Conservation (phyloP, 2,888 invertebrate species). For the Eupithecia pulchellata region DNA sequence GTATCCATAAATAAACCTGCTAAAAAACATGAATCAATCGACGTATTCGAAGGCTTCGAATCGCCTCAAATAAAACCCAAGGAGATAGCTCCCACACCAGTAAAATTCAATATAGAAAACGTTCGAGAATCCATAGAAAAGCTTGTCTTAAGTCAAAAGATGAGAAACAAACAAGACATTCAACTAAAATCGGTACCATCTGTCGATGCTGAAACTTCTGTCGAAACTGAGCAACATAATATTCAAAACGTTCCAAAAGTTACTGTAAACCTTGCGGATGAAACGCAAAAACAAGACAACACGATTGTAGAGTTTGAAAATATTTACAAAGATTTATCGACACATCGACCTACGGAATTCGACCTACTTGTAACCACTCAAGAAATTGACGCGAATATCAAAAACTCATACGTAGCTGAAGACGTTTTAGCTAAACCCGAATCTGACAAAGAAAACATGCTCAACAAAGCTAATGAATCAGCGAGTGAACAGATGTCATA, state of each 20-base stretch:
- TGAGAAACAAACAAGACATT: slow-evolving; percentile 41
- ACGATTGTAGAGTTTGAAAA: slow-evolving; percentile 75
- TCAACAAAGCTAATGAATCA: slow-evolving; percentile 19
- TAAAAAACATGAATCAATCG: slow-evolving; percentile 66
- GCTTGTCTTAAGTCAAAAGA: slow-evolving; percentile 51
- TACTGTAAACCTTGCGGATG: slow-evolving; percentile 4
- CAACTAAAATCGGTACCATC: slow-evolving; percentile 41
- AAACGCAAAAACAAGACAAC: slow-evolving; percentile 51
- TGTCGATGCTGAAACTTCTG: no score
- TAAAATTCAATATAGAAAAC: slow-evolving; percentile 40
- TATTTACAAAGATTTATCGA: slow-evolving; percentile 69
- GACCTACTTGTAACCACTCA: slow-evolving; percentile 61
- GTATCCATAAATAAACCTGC: slow-evolving; percentile 53
- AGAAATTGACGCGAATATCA: slow-evolving; percentile 34
- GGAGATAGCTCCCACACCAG: slow-evolving; percentile 38
- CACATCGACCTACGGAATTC: slow-evolving; percentile 71
- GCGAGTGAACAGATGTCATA: slow-evolving; percentile 55
- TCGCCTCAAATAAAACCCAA: slow-evolving; percentile 53
- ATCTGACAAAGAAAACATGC: slow-evolving; percentile 32
- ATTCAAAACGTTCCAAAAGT: slow-evolving; percentile 2
- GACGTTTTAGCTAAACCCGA: slow-evolving; percentile 29
- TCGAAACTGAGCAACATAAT: slow-evolving; percentile 16
- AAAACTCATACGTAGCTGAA: slow-evolving; percentile 2
- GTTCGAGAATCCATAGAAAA: slow-evolving; percentile 55
- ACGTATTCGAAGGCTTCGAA: slow-evolving; percentile 65